A percentile compares a stretch with the other conserved stretches of the same genome.
Conservation (phyloP, 2,797 vertebrate species). For the Notamacropus eugenii region DNA sequence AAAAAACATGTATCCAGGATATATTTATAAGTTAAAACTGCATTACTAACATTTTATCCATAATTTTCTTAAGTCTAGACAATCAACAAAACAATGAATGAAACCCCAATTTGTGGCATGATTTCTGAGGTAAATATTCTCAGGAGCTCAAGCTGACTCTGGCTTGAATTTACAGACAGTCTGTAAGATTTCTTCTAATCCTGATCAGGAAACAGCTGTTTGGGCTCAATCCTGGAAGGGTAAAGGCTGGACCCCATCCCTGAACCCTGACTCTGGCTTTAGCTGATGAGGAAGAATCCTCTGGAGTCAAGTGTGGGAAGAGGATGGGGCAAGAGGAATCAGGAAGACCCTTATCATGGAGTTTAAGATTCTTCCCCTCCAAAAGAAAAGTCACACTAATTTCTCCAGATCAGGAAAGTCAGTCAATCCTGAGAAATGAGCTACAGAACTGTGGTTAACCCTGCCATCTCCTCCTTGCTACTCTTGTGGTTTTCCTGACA, state of each 20-base stretch:
- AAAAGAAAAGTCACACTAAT: constrained; percentile 41
- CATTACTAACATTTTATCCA: not conserved
- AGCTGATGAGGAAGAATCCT: not conserved
- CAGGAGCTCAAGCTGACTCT: not conserved
- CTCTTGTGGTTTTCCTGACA: constrained; percentile 43
- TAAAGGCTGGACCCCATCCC: not conserved
- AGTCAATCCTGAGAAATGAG: constrained; percentile 29
- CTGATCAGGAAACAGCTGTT: not conserved
- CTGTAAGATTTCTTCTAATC: not conserved
- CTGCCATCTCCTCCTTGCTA: not conserved
- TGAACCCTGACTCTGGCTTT: constrained; percentile 22
- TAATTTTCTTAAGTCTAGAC: not conserved
- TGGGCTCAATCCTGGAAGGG: not conserved
- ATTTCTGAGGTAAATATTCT: not conserved
- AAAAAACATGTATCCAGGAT: not conserved
- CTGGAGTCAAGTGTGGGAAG: not conserved
- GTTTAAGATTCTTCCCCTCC: not conserved
- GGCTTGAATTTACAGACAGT: not conserved
- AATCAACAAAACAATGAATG: not conserved
- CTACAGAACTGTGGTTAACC: not conserved
- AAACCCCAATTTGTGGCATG: not conserved
- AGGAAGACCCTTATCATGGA: not conserved
- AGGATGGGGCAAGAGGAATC: not conserved
- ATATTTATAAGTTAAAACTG: not conserved
- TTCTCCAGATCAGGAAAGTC: not conserved